A percentile compares a stretch with the other conserved stretches of the same genome.
Conservation (phyloP, 2,113 vertebrate genomes). For the Nipponia nippon region DNA sequence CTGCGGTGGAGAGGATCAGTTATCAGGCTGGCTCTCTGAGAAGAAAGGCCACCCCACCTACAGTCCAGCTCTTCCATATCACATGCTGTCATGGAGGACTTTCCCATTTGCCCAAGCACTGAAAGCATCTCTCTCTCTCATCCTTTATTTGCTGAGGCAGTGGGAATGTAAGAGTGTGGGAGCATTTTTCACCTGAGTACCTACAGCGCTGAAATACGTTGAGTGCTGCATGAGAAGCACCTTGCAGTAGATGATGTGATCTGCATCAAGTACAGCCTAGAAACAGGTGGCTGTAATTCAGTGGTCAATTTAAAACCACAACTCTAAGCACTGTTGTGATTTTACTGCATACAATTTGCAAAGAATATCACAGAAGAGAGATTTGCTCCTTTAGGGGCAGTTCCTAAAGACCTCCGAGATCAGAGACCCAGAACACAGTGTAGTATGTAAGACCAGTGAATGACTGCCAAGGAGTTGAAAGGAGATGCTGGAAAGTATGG, state of each 20-base stretch:
- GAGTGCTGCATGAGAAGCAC: neutral
- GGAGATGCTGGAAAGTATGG: neutral
- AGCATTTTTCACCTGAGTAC: neutral
- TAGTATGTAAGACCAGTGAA: neutral
- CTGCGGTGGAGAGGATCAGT: neutral
- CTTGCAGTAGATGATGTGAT: neutral
- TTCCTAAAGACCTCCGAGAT: neutral
- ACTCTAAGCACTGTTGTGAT: neutral
- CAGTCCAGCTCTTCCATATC: neutral
- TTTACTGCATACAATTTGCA: neutral
- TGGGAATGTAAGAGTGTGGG: neutral
- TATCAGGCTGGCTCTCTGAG: neutral
- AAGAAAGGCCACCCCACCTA: neutral
- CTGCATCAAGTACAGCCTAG: neutral
- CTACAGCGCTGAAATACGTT: neutral
- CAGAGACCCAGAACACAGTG: neutral
- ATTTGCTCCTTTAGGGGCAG: neutral
- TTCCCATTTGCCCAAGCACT: neutral
- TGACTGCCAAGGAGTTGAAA: neutral
- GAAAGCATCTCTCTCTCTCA: neutral
- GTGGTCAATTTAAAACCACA: neutral
- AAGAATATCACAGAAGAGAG: neutral
- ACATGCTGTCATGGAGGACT: neutral
- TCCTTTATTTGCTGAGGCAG: neutral
- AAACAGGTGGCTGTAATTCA: neutral